phyloP scores from a whole-genome alignment of 2,113 vertebrate species.

The Stictonetta naevosa region DNA sequence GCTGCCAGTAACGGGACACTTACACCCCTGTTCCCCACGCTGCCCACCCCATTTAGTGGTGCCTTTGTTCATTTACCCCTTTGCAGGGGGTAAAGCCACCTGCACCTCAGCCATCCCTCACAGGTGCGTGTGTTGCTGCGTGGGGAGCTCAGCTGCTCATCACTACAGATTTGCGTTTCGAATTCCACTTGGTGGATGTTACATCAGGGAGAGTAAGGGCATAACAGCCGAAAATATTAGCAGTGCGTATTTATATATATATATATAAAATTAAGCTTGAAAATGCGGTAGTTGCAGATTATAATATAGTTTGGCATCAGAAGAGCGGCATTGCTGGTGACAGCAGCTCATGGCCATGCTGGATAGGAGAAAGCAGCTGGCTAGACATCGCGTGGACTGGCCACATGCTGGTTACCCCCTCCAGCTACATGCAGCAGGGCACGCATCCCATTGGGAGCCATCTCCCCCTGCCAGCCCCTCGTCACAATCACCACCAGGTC shows the following conservation, averaged over 20 bases:
- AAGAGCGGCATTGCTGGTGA: background rate
- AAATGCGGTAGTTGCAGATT: background rate
- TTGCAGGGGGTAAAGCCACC: background rate
- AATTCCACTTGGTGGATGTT: background rate
- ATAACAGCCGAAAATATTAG: background rate
- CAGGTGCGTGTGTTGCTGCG: too few species aligned
- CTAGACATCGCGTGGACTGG: background rate
- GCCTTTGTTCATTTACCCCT: background rate
- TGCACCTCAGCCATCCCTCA: background rate
- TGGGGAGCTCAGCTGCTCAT: too few species aligned
- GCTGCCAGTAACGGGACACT: too few species aligned
- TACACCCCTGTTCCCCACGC: background rate
- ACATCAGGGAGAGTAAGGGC: background rate
- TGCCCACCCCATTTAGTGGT: too few species aligned
- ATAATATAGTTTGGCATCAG: background rate
- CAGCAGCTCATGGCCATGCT: background rate
- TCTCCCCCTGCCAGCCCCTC: background rate
- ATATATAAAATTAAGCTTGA: background rate
- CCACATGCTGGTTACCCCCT: background rate
- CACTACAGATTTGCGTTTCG: too few species aligned
- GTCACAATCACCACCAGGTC: background rate
- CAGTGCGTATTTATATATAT: background rate
- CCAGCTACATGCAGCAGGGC: rapidly evolving
- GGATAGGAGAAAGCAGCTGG: background rate
- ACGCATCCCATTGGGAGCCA: background rate